A percentile compares a stretch with the other conserved stretches of the same genome.
phyloP scores from a whole-genome alignment of 2,797 vertebrate species.

The Nothura maculosa region DNA sequence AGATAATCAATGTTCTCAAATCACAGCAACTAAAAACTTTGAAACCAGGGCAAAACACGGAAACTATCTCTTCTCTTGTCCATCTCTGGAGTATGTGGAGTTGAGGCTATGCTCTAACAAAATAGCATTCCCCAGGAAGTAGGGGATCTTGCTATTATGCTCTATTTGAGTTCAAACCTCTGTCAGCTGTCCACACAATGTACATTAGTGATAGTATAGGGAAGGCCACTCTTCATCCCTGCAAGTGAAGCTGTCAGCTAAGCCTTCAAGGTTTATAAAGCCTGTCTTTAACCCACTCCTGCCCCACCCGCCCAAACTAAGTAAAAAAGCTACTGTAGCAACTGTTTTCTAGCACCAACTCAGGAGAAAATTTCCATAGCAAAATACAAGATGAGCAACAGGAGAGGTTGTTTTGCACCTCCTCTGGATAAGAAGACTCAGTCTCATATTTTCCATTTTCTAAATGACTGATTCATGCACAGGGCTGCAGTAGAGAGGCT shows the following conservation, averaged over 20 bases:
- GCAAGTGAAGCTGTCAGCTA: neutral
- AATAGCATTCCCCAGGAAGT: neutral
- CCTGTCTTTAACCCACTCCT: neutral
- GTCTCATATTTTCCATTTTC: neutral
- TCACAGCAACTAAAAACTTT: neutral
- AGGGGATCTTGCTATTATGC: neutral
- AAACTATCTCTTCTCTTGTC: neutral
- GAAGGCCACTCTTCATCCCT: neutral
- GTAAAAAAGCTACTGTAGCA: neutral
- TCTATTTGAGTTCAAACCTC: neutral
- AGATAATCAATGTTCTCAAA: neutral
- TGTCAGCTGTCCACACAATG: neutral
- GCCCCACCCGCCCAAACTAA: too few relatives aligned
- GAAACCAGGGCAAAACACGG: neutral
- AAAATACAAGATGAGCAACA: neutral
- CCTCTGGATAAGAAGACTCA: neutral
- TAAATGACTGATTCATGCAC: neutral
- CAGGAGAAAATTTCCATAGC: neutral
- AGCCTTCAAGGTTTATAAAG: neutral
- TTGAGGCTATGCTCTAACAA: neutral
- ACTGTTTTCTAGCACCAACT: neutral
- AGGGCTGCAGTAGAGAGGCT: neutral
- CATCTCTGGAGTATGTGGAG: neutral
- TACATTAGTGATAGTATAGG: neutral
- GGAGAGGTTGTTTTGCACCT: neutral